These are phyloP conservation scores for Crotalus horridus DNA, from an alignment of 2,113 vertebrate genomes.

Conservation along the genomic window DNA sequence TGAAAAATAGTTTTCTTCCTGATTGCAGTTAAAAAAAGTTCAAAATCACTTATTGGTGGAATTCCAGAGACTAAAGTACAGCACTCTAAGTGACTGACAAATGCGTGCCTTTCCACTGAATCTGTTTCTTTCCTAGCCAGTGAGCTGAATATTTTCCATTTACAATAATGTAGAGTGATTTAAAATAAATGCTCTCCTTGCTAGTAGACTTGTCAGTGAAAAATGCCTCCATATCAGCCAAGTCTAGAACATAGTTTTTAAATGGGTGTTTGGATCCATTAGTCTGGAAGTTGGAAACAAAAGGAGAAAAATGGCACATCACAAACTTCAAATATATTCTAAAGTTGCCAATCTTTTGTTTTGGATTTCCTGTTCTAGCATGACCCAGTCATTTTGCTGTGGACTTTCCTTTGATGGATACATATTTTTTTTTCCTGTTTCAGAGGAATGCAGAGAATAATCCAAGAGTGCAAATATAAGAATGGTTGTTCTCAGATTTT, in stretches of 20 bases:
- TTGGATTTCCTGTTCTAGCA: constrained; percentile 25
- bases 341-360: constrained; percentile 8
- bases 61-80: constrained; percentile 85
- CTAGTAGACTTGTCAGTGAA: constrained; percentile 30
- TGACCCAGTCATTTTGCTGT: constrained; percentile 24
- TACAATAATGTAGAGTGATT: constrained; percentile 79
- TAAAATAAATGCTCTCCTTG: constrained; percentile 53
- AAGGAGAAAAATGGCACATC: not conserved
- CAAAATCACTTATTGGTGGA: constrained; percentile 74
- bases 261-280: not conserved
- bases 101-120: not conserved
- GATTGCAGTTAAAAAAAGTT: not conserved
- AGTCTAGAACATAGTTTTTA: fast-evolving
- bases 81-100: constrained; percentile 66
- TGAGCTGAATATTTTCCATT: constrained; percentile 82
- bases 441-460: constrained; percentile 21
- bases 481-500: not conserved
- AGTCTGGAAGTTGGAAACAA: not conserved
- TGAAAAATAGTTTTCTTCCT: not conserved
- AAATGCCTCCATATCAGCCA: constrained; percentile 3
- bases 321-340: constrained; percentile 1
- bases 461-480: not conserved
- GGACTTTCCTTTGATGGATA: constrained; percentile 1
- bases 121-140: constrained; percentile 84
- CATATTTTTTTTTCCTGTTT: constrained; percentile 21